These are phyloP conservation scores for Pipistrellus kuhlii DNA, from an alignment of 2,797 vertebrate species.

Conservation along the genomic window DNA sequence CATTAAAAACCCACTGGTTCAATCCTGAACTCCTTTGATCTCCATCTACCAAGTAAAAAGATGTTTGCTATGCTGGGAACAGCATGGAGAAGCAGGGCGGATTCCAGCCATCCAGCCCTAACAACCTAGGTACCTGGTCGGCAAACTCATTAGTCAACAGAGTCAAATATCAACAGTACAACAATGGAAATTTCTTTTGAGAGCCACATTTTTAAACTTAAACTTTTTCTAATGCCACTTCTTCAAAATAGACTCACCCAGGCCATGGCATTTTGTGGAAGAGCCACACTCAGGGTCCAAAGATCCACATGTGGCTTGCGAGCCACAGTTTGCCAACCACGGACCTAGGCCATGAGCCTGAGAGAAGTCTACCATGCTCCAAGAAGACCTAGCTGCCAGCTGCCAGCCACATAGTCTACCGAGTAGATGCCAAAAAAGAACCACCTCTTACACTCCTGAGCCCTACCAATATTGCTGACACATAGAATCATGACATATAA, in stretches of 20 bases:
- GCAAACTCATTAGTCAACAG: too few species aligned
- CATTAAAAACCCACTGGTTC: neutral
- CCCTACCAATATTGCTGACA: neutral
- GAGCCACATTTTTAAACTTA: too few species aligned
- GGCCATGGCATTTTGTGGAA: too few species aligned
- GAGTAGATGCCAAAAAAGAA: neutral
- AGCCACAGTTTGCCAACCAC: too few species aligned
- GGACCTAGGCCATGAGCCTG: neutral
- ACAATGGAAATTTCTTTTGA: too few species aligned
- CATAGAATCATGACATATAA: neutral
- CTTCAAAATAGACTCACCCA: too few species aligned
- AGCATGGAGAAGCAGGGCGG: neutral
- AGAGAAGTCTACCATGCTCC: fast-evolving
- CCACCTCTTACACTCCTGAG: neutral
- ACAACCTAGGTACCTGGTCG: neutral
- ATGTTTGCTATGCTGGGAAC: neutral
- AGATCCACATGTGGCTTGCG: too few species aligned
- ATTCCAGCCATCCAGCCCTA: neutral
- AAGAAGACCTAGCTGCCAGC: neutral
- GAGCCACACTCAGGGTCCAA: too few species aligned
- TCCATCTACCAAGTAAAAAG: neutral
- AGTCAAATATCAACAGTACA: too few species aligned
- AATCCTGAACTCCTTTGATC: neutral
- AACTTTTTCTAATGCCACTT: too few species aligned
- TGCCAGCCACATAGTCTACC: neutral